A percentile compares a stretch with the other conserved stretches of the same genome.
phyloP scores from a whole-genome alignment of 1,140 invertebrate genomes.

The Drosophila pachea region DNA sequence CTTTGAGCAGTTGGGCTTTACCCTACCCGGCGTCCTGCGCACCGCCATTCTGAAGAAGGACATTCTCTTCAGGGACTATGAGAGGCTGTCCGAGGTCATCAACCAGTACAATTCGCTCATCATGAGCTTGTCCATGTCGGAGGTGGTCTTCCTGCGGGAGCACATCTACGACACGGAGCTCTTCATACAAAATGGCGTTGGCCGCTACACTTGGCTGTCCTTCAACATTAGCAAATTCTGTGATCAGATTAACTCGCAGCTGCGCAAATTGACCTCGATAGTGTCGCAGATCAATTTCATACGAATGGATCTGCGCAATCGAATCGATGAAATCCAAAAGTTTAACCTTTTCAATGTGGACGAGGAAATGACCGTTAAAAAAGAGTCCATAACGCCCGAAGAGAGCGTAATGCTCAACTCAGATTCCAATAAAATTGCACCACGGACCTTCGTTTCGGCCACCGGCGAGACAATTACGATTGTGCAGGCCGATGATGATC shows the following conservation, averaged over 20 bases:
- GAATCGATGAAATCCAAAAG: conserved; percentile 81
- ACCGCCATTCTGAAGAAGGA: conserved; percentile 79
- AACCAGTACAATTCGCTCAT: conserved; percentile 82
- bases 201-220: conserved; percentile 90
- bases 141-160: conserved; percentile 84
- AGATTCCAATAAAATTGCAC: neutral
- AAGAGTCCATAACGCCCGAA: neutral
- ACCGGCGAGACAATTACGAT: conserved; percentile 42
- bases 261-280: conserved; percentile 83
- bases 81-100: conserved; percentile 82
- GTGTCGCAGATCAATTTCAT: conserved; percentile 88
- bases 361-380: conserved; percentile 14
- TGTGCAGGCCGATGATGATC: conserved; percentile 27
- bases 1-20: conserved; percentile 86
- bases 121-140: conserved; percentile 82
- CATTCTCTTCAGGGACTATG: conserved; percentile 83
- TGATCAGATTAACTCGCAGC: conserved; percentile 79
- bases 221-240: conserved; percentile 88
- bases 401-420: neutral
- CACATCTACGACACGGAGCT: conserved; percentile 87
- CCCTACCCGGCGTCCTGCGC: conserved; percentile 79
- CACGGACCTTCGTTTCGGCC: conserved; percentile 34
- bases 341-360: conserved; percentile 82
- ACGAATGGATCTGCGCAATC: conserved; percentile 84
- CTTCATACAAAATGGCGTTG: conserved; percentile 88